Base-by-base conservation (phyloP, 64 coral and sea anemone species). In the Cladopsammia gracilis region DNA sequence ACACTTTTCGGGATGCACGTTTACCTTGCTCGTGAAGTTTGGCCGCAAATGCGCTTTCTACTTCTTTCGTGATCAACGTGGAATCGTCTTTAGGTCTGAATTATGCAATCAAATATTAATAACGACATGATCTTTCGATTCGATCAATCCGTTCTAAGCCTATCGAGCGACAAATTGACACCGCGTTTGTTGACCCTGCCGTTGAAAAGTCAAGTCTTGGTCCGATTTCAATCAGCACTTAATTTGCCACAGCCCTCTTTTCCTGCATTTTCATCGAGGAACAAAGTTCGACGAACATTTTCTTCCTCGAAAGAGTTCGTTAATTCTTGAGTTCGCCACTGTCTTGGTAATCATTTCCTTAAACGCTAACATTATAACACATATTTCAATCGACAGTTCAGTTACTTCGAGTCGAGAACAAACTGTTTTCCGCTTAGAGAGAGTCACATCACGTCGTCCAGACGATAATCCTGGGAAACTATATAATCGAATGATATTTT, bases 131-230 rank as follows among this genome's bases (percentile, higher is more conserved):
- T 52, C 77, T 82, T 79, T 98, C 97, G 64, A 98, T 95, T 69
- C 97, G 85, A 61, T 93, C 76, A 62, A 98, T 88, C 20, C 76
- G 45, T 54, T 96, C 62, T 91, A 98, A 96, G 51, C 97, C 97
- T 76, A 98, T 83, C 18, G 97, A 98, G 2, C 82, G 87, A 71
- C 97, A 98, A 90, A 98, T 96, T 9, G 97, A 96, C 51, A 98
- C 97, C 1, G 97, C 97, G 46, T 98, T 98, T 19, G 97, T 98
- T 9, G 97, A 98, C 89, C 87, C 93, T 5, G 97, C 97, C 1
- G 97, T 98, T 16, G 97, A 98, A 62, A 98, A 98, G 73, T 98
- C 96, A 42, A 98, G 70, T 70, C 97, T 98, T 91, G 94, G 94
- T 7, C 97, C 97, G 76, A 98, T 96, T 79, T 98, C 97, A n/a